These are phyloP conservation scores for Piscicola geometra DNA, from an alignment of 2,888 invertebrate genomes.

Conservation along the genomic window DNA sequence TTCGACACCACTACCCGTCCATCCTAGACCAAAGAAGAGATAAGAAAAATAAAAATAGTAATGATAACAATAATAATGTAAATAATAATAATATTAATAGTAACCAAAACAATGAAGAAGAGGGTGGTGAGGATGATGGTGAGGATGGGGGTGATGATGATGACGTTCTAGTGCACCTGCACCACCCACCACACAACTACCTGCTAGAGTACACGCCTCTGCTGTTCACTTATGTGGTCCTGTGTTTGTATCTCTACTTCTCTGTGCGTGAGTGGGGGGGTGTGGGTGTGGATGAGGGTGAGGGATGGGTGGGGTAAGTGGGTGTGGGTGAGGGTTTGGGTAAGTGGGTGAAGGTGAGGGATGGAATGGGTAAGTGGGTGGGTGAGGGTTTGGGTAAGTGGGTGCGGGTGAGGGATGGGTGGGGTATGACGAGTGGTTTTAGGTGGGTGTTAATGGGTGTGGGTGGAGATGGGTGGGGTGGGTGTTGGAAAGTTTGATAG, in stretches of 20 bases:
- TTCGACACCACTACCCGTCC: slow-evolving; percentile 7
- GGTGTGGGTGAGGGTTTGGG: no score
- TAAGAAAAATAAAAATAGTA: background rate
- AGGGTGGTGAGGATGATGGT: slow-evolving; percentile 5
- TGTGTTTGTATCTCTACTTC: slow-evolving; percentile 89
- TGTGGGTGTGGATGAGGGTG: no score
- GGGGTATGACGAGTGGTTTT: no score
- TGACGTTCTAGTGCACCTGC: slow-evolving; percentile 64
- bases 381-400: no score
- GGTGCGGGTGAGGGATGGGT: no score
- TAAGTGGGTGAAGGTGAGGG: no score
- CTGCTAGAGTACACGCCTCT: slow-evolving; percentile 65
- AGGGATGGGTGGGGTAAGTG: no score
- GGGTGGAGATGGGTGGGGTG: no score
- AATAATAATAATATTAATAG: slow-evolving; percentile 8
- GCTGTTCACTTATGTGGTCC: slow-evolving; percentile 73
- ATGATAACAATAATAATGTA: slow-evolving; percentile 5
- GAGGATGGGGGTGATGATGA: background rate
- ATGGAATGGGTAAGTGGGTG: no score
- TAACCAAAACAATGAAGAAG: background rate
- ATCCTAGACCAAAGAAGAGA: background rate
- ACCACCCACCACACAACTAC: slow-evolving; percentile 70
- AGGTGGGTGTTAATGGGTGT: no score
- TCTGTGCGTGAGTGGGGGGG: slow-evolving; percentile 73
- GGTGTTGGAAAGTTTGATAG: no score